Evolutionary conservation across 2,888 invertebrate species (phyloP), one percentile per base, ranked within the genome.

Genomic region (Spatulosminthurus flaviceps): DNA sequence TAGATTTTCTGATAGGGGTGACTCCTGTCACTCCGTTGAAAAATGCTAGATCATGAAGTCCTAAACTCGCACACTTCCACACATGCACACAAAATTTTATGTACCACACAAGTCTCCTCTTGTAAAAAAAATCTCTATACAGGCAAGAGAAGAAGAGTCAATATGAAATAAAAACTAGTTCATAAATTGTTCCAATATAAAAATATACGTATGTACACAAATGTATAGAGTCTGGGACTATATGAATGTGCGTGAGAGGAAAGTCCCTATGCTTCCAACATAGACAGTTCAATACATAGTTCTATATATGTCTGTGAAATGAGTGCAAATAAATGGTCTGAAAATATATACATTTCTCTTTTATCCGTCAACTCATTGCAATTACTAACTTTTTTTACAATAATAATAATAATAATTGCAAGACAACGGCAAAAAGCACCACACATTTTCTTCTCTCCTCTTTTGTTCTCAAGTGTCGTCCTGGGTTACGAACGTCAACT

Each of bases 11-110:
- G 71, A 71, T 71, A 61, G 69, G 78, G 78, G 71, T 71, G 71
- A 78, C 78, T 78, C 78, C 78, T 78, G 78, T 78, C 78, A 72
- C 69, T 61, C 24, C 64, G 22, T 41, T 26, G 16, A 66, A 78
- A 78, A 78, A 78, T 78, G 78, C 78, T 72, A 64, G 71, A 66
- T 78, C 78, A 78, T 78, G 42, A 61, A 73, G 64, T 73, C 43
- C 72, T n/a, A 51, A 19, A 67, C 41, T 42, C 72, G 11, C 24
- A 60, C 73, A 73, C 19, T 1, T 41, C 11, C 22, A 4, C 34
- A 41, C 13, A 16, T 41, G 42, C n/a, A 41, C 28, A 26, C 28
- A 28, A n/a, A n/a, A n/a, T n/a, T 26, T 64, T 16, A 16, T n/a
- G 64, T 9, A 24, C 24, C 26, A 66, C 69, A 69, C 13, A 43